Evolutionary conservation across 2,888 invertebrate species (phyloP).

Genomic region (Drosophila setosimentum): DNA sequence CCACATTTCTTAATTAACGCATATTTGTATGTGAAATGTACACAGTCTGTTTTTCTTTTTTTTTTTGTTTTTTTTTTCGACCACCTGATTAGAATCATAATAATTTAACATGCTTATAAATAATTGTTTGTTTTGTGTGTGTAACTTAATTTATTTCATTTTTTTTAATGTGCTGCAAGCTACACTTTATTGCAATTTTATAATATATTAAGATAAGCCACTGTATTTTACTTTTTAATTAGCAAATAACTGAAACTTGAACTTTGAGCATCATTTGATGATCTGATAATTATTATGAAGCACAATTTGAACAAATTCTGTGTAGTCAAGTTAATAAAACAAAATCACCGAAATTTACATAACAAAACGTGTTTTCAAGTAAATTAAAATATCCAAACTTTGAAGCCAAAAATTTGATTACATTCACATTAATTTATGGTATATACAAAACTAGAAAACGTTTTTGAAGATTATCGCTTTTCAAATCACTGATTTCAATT

Average conservation of each 20-base stretch:
- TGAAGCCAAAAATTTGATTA: not conserved
- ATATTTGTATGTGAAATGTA: slow-evolving; percentile 54
- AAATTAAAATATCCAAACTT: not conserved
- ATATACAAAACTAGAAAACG: not conserved
- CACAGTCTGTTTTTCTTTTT: slow-evolving; percentile 33
- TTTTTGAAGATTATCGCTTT: slow-evolving; percentile 12
- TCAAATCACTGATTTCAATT: slow-evolving; percentile 11
- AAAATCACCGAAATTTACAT: not conserved
- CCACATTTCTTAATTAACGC: slow-evolving; percentile 52
- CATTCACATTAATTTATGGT: not conserved
- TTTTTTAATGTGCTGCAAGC: not conserved
- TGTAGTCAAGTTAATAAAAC: not conserved
- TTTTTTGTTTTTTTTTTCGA: slow-evolving; percentile 7
- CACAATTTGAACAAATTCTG: not conserved
- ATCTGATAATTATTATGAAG: not conserved
- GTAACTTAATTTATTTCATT: not conserved
- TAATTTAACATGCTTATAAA: slow-evolving; percentile 9
- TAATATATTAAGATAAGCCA: not conserved
- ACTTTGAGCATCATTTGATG: not conserved
- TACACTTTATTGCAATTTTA: not conserved
- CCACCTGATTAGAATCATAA: slow-evolving; percentile 30
- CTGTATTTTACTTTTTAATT: not conserved
- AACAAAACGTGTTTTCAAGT: slow-evolving; percentile 6
- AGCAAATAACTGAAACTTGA: not conserved
- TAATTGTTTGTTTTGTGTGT: slow-evolving; percentile 3